Base-by-base conservation (phyloP, 2,113 vertebrate species). In the Brachypodius melanocephalos region DNA sequence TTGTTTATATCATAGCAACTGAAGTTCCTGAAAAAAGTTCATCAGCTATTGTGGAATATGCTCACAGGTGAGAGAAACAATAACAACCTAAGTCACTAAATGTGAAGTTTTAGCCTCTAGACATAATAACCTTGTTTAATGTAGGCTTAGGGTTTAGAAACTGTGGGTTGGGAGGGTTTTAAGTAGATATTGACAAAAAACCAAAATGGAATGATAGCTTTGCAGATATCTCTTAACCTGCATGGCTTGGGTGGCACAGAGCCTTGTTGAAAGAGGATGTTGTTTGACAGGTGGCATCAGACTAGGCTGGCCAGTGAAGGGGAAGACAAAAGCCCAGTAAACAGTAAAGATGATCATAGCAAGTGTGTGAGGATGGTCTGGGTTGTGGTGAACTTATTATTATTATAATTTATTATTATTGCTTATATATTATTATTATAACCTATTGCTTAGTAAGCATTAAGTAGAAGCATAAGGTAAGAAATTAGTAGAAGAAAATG, bases 131-230 rank as follows among this genome's bases (percentile, higher is more conserved):
- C 8, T 94, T 62, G 34, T 75, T 82, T 68, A 72, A 46, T 0
- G 0, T 24, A 54, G 36, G 22, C 34, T 89, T 85, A 58, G 21
- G 16, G 6, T 40, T 79, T 49, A 57, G 58, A 51, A 91, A 68
- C 20, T 34, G 5, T 14, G 31, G 17, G 6, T 16, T 1, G 28
- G 3, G n/a, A n/a, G n/a, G 5, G 8, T 19, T 0, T 78, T 14
- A 76, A 66, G 42, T 13, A 54, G 16, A 62, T n/a, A 43, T 25
- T 85, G 69, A 74, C n/a, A 79, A 61, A 42, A 58, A 76, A 7
- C 8, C 8, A 59, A 85, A 92, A 89, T 6, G 3, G 10, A 72
- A 63, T 17, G 40, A 57, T 65, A 65, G 15, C 15, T 89, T 90
- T 89, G 45, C 66, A 82, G 36, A 21, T 6, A 3, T 11, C 29